Base-by-base conservation (phyloP, 2,797 vertebrate species). In the Sebastes cheni region DNA sequence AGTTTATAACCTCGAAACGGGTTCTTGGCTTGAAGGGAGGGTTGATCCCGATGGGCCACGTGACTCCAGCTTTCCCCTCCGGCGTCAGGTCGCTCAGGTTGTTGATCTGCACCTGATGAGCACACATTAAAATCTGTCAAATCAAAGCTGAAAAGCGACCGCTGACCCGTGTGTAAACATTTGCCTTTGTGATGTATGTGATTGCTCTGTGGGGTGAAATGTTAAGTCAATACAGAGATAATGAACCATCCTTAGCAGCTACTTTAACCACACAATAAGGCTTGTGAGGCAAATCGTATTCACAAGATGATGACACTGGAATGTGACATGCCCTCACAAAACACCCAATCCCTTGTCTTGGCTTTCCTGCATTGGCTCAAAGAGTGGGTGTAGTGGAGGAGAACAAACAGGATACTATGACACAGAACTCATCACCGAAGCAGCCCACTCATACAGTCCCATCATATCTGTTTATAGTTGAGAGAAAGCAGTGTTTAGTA, bases 1-100 rank as follows among this genome's bases (percentile, higher is more conserved):
- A 99, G 94, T 96, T 97, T 85, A 99, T 96, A 1, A 99, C 97
- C 91, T 99, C 98, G n/a, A 99, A 99, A 54, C 98, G 98, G 0
- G 98, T 97, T 80, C 92, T 96, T 0, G 98, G 97, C 16, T 93
- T 95, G 85, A 99, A 99, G 0, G 98, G 98, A 1, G 97, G 94
- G 0, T 97, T 97, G 81, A 99, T 96, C 29, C 99, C 98, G 1
- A 99, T 81, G 0, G 99, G 99, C 98, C 99, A 99, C 0, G 95
- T 96, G 81, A 97, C 92, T 22, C 97, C 97, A 0, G 96, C 94
- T 80, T 96, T 96, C 0, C 97, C 97, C 23, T 97, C 97, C 0
- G 98, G 98, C 0, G 97, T 99, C 91, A 98, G 86, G 1, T 93
- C 93, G 0, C 97, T 99, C 93, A 99, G 95, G 95, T 99, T 99